Base-by-base conservation (phyloP, 2,888 invertebrate species). In the Galerucella calmariensis region DNA sequence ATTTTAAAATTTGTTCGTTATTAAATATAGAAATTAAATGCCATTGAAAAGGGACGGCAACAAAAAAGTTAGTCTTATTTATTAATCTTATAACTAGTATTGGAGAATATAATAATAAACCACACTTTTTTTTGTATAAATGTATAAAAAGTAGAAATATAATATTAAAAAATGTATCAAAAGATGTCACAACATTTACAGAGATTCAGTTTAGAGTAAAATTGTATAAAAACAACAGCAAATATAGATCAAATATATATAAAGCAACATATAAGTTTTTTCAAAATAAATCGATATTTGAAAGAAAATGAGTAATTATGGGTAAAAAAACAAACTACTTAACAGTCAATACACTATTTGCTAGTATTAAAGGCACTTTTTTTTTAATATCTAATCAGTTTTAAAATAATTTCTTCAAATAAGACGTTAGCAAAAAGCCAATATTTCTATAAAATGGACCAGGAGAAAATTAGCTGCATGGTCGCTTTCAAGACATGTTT, bases 21-120 rank as follows among this genome's bases (percentile, higher is more conserved):
- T 51, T 51, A n/a, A 6, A 51, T 51, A 51, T 51, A 41, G 14
- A 27, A 66, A 66, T 10, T 66, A 44, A 12, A n/a, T 67, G 35
- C 24, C 51, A 35, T 14, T 27, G 12, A 67, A 67, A 67, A 53
- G 53, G 53, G 67, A 53, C 53, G 53, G 67, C 67, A 53, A 66
- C 11, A 41, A 1, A 20, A 20, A 51, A 27, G 48, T 46, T 20
- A 65, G 65, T 66, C 46, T 65, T 65, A 48, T n/a, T 2, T 24
- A 65, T 51, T 48, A 16, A 65, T 41, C 44, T 44, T 20, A 63
- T 11, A 63, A 63, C 1, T 14, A 48, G 35, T 41, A 41, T 41
- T 41, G 9, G 14, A 48, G 3, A 3, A 48, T 48, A 3, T 48
- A 12, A 51, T 51, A 8, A 51, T 8, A 8, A 6, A 6, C 51